phyloP scores from a whole-genome alignment of 2,797 vertebrate genomes.

The Bradypus variegatus region DNA sequence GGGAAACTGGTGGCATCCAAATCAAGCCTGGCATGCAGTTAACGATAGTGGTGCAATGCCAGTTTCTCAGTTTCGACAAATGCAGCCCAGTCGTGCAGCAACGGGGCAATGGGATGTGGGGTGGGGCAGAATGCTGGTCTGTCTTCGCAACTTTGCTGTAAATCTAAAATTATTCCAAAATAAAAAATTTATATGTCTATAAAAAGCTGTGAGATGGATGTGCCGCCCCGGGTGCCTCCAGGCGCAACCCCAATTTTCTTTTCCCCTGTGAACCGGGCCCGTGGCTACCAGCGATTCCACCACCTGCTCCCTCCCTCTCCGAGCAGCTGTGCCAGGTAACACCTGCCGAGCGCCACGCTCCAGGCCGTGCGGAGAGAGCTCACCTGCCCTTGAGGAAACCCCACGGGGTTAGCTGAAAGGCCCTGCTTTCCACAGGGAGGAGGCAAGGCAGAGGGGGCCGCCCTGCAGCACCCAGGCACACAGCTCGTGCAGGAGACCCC shows the following conservation, averaged over 20 bases:
- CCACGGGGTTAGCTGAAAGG: too few species aligned
- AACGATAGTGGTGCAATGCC: rapidly evolving
- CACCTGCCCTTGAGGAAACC: background rate
- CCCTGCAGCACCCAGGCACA: too few species aligned
- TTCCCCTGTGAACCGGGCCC: background rate
- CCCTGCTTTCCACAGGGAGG: rapidly evolving
- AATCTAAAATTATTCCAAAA: background rate
- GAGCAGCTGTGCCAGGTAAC: rapidly evolving
- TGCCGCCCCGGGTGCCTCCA: background rate
- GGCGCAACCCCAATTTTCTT: background rate
- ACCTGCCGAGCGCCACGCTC: too few species aligned
- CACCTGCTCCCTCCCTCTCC: too few species aligned
- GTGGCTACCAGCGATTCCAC: background rate
- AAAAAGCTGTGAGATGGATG: background rate
- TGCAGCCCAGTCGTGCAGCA: rapidly evolving
- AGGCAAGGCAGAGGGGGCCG: too few species aligned
- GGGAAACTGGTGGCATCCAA: background rate
- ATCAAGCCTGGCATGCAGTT: background rate
- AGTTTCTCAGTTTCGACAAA: background rate
- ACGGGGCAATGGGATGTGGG: rapidly evolving
- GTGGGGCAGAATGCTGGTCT: rapidly evolving
- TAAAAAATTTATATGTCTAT: background rate
- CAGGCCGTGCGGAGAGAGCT: background rate
- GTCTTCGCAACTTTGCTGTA: background rate
- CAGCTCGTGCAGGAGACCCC: too few species aligned